Conservation (phyloP, 37 sponge, comb jelly and placozoan genomes). For the Ephydatia muelleri region DNA sequence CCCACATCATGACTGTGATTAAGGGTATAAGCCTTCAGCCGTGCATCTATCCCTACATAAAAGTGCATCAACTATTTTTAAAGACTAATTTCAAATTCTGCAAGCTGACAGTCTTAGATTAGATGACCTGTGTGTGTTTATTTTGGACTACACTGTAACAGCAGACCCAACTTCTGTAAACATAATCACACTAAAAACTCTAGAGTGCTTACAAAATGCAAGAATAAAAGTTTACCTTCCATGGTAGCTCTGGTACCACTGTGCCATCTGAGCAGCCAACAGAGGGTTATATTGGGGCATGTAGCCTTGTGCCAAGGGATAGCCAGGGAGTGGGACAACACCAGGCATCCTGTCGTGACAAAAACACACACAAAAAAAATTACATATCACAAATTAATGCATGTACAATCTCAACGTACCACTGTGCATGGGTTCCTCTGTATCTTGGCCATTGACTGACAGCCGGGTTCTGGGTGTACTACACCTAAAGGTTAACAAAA, state of each 20-base stretch:
- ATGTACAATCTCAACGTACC: background rate
- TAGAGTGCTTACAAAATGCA: background rate
- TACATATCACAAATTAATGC: background rate
- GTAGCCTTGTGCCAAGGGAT: slow-evolving; percentile 26
- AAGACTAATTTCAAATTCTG: too few species aligned
- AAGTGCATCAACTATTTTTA: too few species aligned
- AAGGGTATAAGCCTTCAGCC: background rate
- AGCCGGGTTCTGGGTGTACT: background rate
- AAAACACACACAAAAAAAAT: slow-evolving; percentile 5
- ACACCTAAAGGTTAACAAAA: background rate
- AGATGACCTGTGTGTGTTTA: too few species aligned
- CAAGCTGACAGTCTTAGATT: too few species aligned
- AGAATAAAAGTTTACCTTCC: background rate
- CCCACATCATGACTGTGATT: background rate
- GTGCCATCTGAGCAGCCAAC: slow-evolving; percentile 22
- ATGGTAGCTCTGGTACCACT: slow-evolving; percentile 25
- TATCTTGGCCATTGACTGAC: background rate
- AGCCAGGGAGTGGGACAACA: background rate
- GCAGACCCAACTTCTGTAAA: too few species aligned
- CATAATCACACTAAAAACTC: background rate
- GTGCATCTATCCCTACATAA: background rate
- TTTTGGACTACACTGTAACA: too few species aligned
- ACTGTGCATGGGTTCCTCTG: background rate
- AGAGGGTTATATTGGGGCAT: slow-evolving; percentile 28
- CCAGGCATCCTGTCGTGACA: background rate